Evolutionary conservation across 2,113 vertebrate species (phyloP).

Genomic region (Amia ocellicauda): DNA sequence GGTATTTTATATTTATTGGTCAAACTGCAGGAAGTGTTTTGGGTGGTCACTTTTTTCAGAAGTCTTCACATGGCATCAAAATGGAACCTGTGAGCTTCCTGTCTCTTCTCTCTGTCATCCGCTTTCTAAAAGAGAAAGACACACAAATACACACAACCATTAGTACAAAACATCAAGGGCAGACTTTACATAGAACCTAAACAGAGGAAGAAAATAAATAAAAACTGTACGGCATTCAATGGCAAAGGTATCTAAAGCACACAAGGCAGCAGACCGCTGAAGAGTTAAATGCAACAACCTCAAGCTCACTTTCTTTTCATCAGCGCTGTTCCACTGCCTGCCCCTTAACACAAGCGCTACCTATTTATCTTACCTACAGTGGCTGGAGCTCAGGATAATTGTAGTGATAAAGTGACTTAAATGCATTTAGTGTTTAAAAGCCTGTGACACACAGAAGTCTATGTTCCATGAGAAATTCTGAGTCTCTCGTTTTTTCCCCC

Average conservation of each 20-base stretch:
- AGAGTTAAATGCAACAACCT: neutral
- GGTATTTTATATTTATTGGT: neutral
- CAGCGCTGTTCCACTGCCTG: neutral
- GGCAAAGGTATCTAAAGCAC: too few species aligned
- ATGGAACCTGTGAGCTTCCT: slow-evolving; percentile 97
- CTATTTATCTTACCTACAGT: neutral
- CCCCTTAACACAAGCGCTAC: neutral
- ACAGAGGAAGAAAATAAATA: too few species aligned
- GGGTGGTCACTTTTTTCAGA: neutral
- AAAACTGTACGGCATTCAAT: too few species aligned
- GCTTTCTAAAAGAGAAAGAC: slow-evolving; percentile 84
- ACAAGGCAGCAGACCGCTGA: too few species aligned
- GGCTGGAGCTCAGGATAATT: neutral
- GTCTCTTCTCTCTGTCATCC: slow-evolving; percentile 94
- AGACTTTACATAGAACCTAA: too few species aligned
- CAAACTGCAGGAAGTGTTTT: too few species aligned
- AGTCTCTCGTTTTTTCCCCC: neutral
- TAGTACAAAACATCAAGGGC: too few species aligned
- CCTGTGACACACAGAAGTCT: neutral
- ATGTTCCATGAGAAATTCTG: neutral
- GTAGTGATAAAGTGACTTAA: slow-evolving; percentile 3
- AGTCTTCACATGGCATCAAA: slow-evolving; percentile 93
- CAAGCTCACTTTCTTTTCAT: neutral
- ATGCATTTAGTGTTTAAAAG: neutral
- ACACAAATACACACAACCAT: slow-evolving; percentile 5